phyloP scores from a whole-genome alignment of 2,113 vertebrate genomes.

The Platysternon megacephalum region DNA sequence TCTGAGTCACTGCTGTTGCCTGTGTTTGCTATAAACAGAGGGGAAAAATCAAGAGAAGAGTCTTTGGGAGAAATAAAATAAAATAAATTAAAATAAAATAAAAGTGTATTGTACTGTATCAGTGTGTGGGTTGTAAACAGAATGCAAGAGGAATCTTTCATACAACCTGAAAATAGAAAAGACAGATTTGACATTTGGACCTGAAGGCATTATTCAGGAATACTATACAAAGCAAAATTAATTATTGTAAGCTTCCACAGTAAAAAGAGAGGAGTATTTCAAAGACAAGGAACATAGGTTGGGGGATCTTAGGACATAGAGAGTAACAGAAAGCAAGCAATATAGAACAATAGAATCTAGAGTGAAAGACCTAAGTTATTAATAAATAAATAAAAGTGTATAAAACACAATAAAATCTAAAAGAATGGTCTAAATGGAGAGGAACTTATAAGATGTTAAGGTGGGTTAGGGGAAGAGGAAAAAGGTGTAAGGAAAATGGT shows the following conservation, averaged over 20 bases:
- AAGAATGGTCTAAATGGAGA: background rate
- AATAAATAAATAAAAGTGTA: background rate
- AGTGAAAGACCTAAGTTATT: background rate
- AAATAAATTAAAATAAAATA: background rate
- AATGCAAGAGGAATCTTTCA: background rate
- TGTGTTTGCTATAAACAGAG: constrained; percentile 20
- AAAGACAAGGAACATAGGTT: background rate
- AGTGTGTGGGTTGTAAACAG: background rate
- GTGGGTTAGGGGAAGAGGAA: background rate
- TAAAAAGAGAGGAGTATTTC: background rate
- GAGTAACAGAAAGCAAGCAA: background rate
- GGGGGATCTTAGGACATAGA: background rate
- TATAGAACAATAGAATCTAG: background rate
- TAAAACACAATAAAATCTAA: background rate
- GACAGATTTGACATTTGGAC: background rate
- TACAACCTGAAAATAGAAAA: background rate
- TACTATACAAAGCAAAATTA: constrained; percentile 10
- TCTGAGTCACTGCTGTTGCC: constrained; percentile 35
- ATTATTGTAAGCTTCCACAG: background rate
- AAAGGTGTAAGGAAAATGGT: background rate
- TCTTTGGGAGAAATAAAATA: constrained; percentile 20
- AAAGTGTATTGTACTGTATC: background rate
- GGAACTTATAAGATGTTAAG: background rate
- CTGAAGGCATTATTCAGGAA: background rate
- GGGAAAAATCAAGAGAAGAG: constrained; percentile 19